Evolutionary conservation across 2,888 invertebrate genomes (phyloP).

Genomic region (Pocota personata): DNA sequence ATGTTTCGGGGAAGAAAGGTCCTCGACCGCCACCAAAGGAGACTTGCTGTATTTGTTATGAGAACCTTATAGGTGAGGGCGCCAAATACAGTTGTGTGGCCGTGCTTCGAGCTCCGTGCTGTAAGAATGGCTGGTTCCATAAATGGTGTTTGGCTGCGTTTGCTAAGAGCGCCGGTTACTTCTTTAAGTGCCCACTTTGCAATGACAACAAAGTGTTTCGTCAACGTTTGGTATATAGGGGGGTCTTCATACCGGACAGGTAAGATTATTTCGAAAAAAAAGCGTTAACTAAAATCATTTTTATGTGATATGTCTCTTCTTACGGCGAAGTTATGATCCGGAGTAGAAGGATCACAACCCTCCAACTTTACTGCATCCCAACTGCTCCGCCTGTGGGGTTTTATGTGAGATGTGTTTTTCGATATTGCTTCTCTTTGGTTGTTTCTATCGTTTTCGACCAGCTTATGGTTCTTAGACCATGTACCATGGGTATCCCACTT

Average conservation of each 20-base stretch:
- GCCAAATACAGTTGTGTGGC: slow-evolving; percentile 81
- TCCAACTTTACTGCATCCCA: no score
- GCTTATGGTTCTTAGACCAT: no score
- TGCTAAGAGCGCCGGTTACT: slow-evolving; percentile 90
- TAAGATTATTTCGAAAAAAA: slow-evolving; percentile 82
- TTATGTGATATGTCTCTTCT: no score
- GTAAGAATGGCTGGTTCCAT: slow-evolving; percentile 91
- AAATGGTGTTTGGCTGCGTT: slow-evolving; percentile 88
- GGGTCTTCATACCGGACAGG: slow-evolving; percentile 92
- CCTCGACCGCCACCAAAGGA: slow-evolving; percentile 59
- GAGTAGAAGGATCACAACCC: no score
- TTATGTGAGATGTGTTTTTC: no score
- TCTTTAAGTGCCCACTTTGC: slow-evolving; percentile 92
- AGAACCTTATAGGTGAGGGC: slow-evolving; percentile 78
- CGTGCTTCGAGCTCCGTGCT: slow-evolving; percentile 90
- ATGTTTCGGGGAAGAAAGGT: slow-evolving; percentile 50
- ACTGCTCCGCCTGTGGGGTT: no score
- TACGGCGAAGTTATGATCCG: no score
- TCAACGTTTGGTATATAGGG: slow-evolving; percentile 82
- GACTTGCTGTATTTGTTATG: slow-evolving; percentile 89
- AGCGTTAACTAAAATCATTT: no score
- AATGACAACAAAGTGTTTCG: slow-evolving; percentile 87
- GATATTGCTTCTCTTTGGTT: no score
- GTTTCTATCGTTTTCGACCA: no score
- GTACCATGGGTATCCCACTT: no score